A percentile compares a stretch with the other conserved stretches of the same genome.
These are phyloP conservation scores for Tetramorium parvispinum DNA, from an alignment of 1,140 invertebrate genomes.

Conservation along the genomic window DNA sequence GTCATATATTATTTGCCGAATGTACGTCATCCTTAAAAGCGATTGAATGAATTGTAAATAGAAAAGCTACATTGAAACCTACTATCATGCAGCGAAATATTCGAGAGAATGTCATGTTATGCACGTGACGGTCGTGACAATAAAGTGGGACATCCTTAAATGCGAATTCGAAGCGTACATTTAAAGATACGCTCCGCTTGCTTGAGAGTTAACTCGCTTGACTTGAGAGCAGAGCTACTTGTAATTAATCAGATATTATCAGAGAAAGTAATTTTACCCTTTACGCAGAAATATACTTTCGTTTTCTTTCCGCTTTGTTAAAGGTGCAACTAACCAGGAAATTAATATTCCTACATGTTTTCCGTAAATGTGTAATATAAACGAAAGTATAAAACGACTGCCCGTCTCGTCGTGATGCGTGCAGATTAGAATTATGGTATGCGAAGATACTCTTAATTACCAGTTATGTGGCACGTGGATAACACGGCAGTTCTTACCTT, in stretches of 20 bases:
- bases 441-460: slow-evolving; percentile 50
- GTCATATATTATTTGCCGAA: slow-evolving; percentile 22
- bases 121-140: slow-evolving; percentile 70
- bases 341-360: slow-evolving; percentile 37
- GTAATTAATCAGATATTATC: slow-evolving; percentile 49
- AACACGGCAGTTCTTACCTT: slow-evolving; percentile 75
- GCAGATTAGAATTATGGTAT: slow-evolving; percentile 53
- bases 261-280: slow-evolving; percentile 23
- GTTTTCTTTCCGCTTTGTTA: slow-evolving; percentile 17
- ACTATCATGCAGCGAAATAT: not conserved
- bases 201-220: slow-evolving; percentile 17
- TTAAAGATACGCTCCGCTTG: slow-evolving; percentile 42
- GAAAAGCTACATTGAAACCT: not conserved
- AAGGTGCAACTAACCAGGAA: slow-evolving; percentile 26
- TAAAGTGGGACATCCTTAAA: slow-evolving; percentile 80
- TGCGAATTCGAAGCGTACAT: slow-evolving; percentile 54
- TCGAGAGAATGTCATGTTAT: slow-evolving; percentile 17
- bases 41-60: slow-evolving; percentile 45
- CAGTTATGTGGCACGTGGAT: slow-evolving; percentile 54
- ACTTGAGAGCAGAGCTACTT: slow-evolving; percentile 40
- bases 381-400: slow-evolving; percentile 70
- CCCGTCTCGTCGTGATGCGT: slow-evolving; percentile 63
- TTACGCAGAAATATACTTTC: slow-evolving; percentile 26
- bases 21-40: not conserved
- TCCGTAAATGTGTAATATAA: slow-evolving; percentile 71